Percentiles rank a stretch among this genome's conserved stretches.
These are phyloP conservation scores for Odontophorus gujanensis DNA, from an alignment of 2,113 vertebrate species.

Conservation along the genomic window DNA sequence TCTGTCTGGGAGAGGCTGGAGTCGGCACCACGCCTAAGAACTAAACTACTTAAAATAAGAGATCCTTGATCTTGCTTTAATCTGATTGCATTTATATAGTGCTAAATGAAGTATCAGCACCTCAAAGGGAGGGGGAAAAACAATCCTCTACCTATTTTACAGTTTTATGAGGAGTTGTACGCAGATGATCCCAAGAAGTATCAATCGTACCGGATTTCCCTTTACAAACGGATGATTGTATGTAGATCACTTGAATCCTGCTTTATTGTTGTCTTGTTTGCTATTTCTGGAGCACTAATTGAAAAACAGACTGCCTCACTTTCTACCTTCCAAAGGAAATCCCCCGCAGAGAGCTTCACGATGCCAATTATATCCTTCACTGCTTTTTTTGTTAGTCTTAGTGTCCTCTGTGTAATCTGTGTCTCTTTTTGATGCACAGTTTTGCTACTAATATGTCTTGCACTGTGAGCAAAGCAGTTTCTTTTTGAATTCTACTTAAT, in stretches of 20 bases:
- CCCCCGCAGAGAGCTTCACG: constrained; percentile 58
- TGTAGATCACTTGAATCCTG: constrained; percentile 80
- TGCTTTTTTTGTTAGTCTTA: constrained; percentile 63
- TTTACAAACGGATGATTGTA: constrained; percentile 98
- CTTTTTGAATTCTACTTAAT: not conserved
- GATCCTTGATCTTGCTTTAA: constrained; percentile 19
- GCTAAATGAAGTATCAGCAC: constrained; percentile 32
- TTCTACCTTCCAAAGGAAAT: constrained; percentile 52
- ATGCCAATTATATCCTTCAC: constrained; percentile 72
- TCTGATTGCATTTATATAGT: constrained; percentile 16
- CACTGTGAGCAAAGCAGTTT: constrained; percentile 73
- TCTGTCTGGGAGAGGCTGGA: not conserved
- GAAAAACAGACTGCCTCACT: constrained; percentile 72
- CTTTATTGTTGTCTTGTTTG: constrained; percentile 54
- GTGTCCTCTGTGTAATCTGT: constrained; percentile 54
- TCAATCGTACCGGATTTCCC: constrained; percentile 91
- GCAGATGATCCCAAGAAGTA: constrained; percentile 93
- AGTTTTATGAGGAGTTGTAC: constrained; percentile 96
- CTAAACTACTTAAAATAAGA: not conserved
- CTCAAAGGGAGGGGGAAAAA: constrained; percentile 58
- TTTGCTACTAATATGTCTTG: constrained; percentile 73
- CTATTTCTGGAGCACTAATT: constrained; percentile 80
- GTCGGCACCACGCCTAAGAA: not conserved
- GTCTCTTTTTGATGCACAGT: constrained; percentile 53
- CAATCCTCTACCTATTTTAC: constrained; percentile 83